A percentile compares a stretch with the other conserved stretches of the same genome.
Conservation (phyloP, 2,113 vertebrate genomes). For the Condylura cristata region DNA sequence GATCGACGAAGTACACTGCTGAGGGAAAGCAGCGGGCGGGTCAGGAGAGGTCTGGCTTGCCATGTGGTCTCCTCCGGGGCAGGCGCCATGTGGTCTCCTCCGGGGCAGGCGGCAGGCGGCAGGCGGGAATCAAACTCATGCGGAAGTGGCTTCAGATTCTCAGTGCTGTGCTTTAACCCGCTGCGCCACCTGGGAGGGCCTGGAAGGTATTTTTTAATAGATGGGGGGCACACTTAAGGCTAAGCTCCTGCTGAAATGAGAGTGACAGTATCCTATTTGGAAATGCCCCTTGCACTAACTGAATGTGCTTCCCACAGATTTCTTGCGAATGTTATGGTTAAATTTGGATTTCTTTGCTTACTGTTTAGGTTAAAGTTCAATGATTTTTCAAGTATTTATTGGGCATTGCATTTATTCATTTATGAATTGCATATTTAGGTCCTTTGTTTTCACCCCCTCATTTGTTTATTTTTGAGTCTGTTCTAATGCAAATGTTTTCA, state of each 20-base stretch:
- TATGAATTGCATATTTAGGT: neutral
- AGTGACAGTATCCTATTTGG: neutral
- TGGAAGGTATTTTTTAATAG: neutral
- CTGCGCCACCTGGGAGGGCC: too few relatives aligned
- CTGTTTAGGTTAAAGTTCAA: neutral
- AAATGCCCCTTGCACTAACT: too few relatives aligned
- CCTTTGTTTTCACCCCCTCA: neutral
- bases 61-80: too few relatives aligned
- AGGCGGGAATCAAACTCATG: too few relatives aligned
- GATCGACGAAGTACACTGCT: too few relatives aligned
- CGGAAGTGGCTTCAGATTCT: too few relatives aligned
- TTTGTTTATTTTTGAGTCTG: neutral
- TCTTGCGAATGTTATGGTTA: neutral
- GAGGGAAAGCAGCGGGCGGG: too few relatives aligned
- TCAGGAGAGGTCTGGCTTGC: too few relatives aligned
- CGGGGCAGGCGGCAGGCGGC: too few relatives aligned
- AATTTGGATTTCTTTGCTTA: slow-evolving; percentile 8
- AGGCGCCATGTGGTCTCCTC: too few relatives aligned
- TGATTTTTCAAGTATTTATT: neutral
- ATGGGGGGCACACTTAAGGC: neutral
- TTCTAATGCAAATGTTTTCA: neutral
- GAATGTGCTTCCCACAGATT: neutral
- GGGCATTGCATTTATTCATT: neutral
- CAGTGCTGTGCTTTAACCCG: too few relatives aligned
- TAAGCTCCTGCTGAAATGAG: neutral